Conservation (phyloP, 2,113 vertebrate species). For the Laticauda colubrina region DNA sequence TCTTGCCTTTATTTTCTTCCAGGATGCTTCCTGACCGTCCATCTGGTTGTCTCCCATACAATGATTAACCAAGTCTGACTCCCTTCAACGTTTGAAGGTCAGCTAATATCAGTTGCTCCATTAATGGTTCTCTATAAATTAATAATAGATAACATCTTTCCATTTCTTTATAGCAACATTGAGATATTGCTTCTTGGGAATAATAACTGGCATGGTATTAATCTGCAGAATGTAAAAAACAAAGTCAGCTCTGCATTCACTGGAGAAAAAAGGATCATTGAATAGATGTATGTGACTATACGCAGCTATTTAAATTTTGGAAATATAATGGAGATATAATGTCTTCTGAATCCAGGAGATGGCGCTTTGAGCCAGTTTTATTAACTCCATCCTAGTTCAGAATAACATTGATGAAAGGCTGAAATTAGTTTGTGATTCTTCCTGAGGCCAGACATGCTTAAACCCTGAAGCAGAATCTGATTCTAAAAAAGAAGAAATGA, state of each 20-base stretch:
- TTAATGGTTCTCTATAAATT: not conserved
- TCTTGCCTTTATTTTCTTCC: not conserved
- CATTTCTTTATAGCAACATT: not conserved
- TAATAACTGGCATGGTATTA: not conserved
- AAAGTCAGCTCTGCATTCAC: not conserved
- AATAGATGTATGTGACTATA: not conserved
- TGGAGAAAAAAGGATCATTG: not conserved
- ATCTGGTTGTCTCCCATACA: not conserved
- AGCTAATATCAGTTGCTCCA: not conserved
- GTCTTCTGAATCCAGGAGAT: slow-evolving; percentile 44
- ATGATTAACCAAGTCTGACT: not conserved
- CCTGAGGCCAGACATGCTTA: not conserved
- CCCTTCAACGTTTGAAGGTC: not conserved
- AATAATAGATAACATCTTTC: not conserved
- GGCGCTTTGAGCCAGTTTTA: slow-evolving; percentile 55
- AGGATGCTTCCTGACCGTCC: not conserved
- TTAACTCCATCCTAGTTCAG: not conserved
- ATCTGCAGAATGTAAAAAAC: not conserved
- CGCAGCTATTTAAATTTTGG: not conserved
- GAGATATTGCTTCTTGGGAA: not conserved
- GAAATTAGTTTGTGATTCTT: slow-evolving; percentile 19
- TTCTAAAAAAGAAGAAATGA: not conserved
- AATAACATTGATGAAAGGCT: not conserved
- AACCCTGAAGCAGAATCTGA: not conserved
- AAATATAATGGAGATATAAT: not conserved